Conservation (phyloP, 2,113 vertebrate species). For the Actenoides hombroni region DNA sequence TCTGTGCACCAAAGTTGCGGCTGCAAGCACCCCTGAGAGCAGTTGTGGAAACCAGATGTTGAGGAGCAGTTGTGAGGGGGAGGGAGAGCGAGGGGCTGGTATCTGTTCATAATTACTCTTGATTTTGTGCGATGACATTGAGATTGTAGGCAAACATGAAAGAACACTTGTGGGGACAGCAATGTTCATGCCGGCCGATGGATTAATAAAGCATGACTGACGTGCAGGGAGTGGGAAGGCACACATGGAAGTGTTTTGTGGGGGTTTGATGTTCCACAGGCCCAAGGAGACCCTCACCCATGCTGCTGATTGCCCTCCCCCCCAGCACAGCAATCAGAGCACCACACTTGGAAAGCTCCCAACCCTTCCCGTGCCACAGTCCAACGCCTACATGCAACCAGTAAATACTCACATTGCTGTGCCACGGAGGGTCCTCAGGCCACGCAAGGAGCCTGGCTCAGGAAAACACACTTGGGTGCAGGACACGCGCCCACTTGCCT, state of each 20-base stretch:
- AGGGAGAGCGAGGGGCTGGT: constrained; percentile 14
- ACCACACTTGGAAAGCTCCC: accelerated
- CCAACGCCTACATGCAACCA: accelerated
- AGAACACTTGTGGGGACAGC: constrained; percentile 74
- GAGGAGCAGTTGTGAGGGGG: constrained; percentile 52
- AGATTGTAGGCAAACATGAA: constrained; percentile 82
- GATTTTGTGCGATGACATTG: constrained; percentile 84
- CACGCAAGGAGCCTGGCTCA: accelerated
- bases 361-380: accelerated
- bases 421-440: neutral
- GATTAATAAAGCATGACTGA: constrained; percentile 76
- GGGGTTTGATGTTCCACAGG: constrained; percentile 72
- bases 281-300: neutral
- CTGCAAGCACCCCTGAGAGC: neutral
- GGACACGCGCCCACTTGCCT: accelerated
- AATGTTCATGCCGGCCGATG: constrained; percentile 13
- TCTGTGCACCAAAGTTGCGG: neutral
- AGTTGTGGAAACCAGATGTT: constrained; percentile 91
- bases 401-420: accelerated
- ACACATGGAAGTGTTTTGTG: constrained; percentile 80
- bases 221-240: neutral
- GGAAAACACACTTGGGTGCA: neutral
- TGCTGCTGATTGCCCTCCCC: neutral
- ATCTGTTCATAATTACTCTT: constrained; percentile 92
- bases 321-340: neutral